These are phyloP conservation scores for Hyles euphorbiae DNA, from an alignment of 1,140 invertebrate genomes.

Conservation along the genomic window DNA sequence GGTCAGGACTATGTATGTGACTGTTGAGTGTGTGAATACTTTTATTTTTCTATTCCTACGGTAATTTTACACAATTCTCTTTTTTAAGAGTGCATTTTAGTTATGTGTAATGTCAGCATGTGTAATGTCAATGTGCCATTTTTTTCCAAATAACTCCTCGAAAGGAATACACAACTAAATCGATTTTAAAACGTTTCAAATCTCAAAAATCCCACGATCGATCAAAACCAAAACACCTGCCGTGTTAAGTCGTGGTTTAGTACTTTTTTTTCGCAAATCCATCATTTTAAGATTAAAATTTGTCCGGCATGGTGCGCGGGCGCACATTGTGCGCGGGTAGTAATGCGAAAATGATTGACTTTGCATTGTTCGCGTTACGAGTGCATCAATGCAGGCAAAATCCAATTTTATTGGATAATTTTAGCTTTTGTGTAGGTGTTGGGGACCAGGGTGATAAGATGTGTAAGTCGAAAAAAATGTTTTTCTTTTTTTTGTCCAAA, in stretches of 20 bases:
- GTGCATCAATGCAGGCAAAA: slow-evolving; percentile 45
- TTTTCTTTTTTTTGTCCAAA: background rate
- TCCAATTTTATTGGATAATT: slow-evolving; percentile 65
- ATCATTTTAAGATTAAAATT: slow-evolving; percentile 58
- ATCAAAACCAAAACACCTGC: slow-evolving; percentile 32
- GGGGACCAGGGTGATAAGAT: slow-evolving; percentile 16
- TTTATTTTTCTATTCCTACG: no score
- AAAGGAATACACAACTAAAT: no score
- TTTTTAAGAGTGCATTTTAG: no score
- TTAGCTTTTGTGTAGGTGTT: slow-evolving; percentile 45
- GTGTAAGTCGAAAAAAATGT: slow-evolving; percentile 23
- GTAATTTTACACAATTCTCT: no score
- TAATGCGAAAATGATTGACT: slow-evolving; percentile 71
- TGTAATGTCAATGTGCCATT: no score
- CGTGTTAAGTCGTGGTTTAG: slow-evolving; percentile 20
- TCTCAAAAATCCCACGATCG: slow-evolving; percentile 19
- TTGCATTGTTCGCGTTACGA: slow-evolving; percentile 46
- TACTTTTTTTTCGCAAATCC: slow-evolving; percentile 42
- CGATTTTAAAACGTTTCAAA: background rate
- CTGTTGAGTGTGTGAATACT: no score
- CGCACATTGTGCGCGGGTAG: slow-evolving; percentile 18
- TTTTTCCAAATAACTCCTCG: no score
- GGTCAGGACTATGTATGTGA: no score
- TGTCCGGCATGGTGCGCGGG: slow-evolving; percentile 37
- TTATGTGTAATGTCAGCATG: no score